These are phyloP conservation scores for Hyles euphorbiae DNA, from an alignment of 1,140 invertebrate genomes.

Conservation along the genomic window DNA sequence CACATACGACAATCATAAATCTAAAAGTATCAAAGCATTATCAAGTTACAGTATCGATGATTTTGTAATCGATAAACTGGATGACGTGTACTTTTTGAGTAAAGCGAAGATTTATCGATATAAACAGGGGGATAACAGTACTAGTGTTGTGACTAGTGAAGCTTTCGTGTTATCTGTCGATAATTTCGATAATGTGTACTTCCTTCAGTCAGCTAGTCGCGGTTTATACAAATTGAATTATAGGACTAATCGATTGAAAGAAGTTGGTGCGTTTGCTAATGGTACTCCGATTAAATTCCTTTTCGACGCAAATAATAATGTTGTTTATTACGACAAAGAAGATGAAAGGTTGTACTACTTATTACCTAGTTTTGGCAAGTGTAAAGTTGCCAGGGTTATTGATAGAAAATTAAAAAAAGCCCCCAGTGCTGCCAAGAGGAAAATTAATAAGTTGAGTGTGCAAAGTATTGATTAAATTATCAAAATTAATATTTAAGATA, in stretches of 20 bases:
- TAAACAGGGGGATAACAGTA: conserved; percentile 35
- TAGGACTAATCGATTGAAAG: conserved; percentile 24
- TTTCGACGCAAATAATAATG: conserved; percentile 49
- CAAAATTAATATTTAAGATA: too few relatives aligned
- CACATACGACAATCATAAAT: conserved; percentile 38
- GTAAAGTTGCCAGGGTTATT: conserved; percentile 32
- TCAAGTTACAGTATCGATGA: conserved; percentile 45
- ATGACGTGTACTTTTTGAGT: conserved; percentile 51
- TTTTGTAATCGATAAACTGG: conserved; percentile 46
- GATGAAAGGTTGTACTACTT: conserved; percentile 49
- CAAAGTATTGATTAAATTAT: background rate
- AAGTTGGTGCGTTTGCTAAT: conserved; percentile 42
- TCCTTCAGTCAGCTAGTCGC: conserved; percentile 41
- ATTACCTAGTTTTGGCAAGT: conserved; percentile 39
- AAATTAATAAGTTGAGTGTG: background rate
- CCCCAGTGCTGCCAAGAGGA: background rate
- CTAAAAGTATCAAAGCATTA: conserved; percentile 27
- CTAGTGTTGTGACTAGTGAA: conserved; percentile 38
- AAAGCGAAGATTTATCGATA: conserved; percentile 39
- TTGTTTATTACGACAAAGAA: conserved; percentile 44
- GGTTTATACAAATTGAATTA: conserved; percentile 47
- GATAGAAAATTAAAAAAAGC: conserved; percentile 16
- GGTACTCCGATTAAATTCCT: conserved; percentile 38
- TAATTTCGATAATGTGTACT: conserved; percentile 39
- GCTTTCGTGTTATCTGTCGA: conserved; percentile 48